Conservation (phyloP, 1,140 invertebrate genomes). For the Archegozetes longisetosus region DNA sequence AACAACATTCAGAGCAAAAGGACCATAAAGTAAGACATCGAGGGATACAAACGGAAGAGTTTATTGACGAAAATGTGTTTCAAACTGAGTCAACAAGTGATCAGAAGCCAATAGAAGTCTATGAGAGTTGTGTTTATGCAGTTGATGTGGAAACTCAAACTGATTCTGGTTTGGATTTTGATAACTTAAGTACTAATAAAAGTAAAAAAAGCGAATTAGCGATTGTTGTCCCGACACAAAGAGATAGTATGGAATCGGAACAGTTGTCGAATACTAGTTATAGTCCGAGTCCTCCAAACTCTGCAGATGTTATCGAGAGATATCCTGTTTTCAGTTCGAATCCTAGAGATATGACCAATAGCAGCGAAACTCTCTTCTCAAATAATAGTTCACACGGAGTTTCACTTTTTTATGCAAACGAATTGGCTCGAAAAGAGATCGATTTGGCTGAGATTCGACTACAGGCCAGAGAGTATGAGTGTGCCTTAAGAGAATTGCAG, state of each 20-base stretch:
- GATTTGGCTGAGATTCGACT: slow-evolving; percentile 12
- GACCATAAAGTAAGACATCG: not conserved
- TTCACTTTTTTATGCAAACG: slow-evolving; percentile 16
- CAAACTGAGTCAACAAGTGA: not conserved
- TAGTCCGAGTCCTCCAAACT: not conserved
- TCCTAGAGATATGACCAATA: not conserved
- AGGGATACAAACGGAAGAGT: not conserved
- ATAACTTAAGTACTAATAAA: not conserved
- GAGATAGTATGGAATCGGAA: not conserved
- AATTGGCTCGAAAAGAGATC: slow-evolving; percentile 16
- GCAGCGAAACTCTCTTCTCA: not conserved
- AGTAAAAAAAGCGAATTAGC: slow-evolving; percentile 7
- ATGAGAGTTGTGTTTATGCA: no score
- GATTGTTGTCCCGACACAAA: slow-evolving; percentile 1
- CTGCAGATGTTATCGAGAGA: no score
- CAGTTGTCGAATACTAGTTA: not conserved
- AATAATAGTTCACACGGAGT: not conserved
- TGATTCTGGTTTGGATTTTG: not conserved
- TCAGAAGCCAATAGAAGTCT: not conserved
- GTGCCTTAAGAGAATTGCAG: slow-evolving; percentile 14
- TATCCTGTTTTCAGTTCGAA: not conserved
- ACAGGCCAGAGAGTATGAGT: slow-evolving; percentile 13
- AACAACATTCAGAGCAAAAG: not conserved
- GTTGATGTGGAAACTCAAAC: not conserved
- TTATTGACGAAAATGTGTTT: not conserved